These are phyloP conservation scores for Gandaritis pyraliata DNA, from an alignment of 2,888 invertebrate genomes.

Conservation along the genomic window DNA sequence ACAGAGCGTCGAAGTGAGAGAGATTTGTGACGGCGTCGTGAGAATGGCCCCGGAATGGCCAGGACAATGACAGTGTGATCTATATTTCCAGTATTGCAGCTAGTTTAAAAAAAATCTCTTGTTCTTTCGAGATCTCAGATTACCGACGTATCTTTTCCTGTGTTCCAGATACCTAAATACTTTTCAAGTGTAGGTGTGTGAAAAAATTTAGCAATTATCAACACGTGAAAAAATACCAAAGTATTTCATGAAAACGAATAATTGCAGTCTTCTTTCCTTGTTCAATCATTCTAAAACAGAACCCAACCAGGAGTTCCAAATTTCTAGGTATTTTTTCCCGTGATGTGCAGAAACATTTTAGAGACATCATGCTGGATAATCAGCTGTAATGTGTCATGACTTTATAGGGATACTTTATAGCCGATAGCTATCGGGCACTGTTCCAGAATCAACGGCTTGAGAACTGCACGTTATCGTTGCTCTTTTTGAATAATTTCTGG, in stretches of 20 bases:
- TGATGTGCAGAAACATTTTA: not conserved
- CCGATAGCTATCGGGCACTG: conserved; percentile 44
- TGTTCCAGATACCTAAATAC: too few relatives aligned
- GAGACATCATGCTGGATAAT: not conserved
- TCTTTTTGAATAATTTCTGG: conserved; percentile 35
- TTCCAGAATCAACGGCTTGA: conserved; percentile 43
- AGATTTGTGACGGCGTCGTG: conserved; percentile 65
- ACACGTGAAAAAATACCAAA: too few relatives aligned
- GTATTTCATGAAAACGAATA: too few relatives aligned
- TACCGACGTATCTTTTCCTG: too few relatives aligned
- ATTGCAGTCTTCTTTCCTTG: too few relatives aligned
- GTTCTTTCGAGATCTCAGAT: too few relatives aligned
- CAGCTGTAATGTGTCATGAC: conserved; percentile 17
- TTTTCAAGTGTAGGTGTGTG: too few relatives aligned
- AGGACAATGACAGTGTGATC: conserved; percentile 9
- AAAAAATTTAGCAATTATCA: too few relatives aligned
- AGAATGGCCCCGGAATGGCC: conserved; percentile 41
- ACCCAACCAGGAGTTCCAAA: too few relatives aligned
- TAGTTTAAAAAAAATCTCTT: too few relatives aligned
- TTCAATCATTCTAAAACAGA: too few relatives aligned
- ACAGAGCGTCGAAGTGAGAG: conserved; percentile 53
- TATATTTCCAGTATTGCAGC: conserved; percentile 13
- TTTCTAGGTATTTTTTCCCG: too few relatives aligned
- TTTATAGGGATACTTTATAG: conserved; percentile 46
- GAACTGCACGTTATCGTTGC: conserved; percentile 35